Conservation (phyloP, 2,797 vertebrate species). For the Bovichtus diacanthus region DNA sequence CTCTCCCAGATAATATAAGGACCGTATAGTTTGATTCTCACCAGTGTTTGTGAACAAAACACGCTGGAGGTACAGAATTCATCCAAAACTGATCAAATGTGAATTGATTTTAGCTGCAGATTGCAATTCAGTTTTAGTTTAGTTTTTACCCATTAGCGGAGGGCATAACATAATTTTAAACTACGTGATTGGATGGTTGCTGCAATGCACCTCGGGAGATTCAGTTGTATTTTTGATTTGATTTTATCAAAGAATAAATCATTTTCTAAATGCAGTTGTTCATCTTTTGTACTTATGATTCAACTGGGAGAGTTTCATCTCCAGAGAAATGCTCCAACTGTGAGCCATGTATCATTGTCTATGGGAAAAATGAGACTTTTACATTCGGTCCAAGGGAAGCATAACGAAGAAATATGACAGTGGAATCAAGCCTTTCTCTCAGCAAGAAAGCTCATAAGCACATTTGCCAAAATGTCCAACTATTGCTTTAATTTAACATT, state of each 20-base stretch:
- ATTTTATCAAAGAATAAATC: background rate
- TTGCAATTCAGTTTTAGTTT: too few species aligned
- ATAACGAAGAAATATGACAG: background rate
- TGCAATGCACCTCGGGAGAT: background rate
- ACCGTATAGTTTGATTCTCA: too few species aligned
- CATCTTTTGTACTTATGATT: background rate
- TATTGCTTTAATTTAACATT: background rate
- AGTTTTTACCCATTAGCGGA: background rate
- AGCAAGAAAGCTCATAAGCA: background rate
- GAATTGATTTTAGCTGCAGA: too few species aligned
- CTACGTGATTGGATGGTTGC: background rate
- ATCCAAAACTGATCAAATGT: background rate
- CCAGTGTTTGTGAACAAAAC: too few species aligned
- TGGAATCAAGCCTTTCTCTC: background rate
- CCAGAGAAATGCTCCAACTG: background rate
- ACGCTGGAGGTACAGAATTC: too few species aligned
- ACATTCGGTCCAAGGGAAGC: background rate
- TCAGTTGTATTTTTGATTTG: background rate
- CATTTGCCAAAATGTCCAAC: conserved; percentile 1
- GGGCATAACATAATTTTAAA: background rate
- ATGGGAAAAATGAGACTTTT: background rate
- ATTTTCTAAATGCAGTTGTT: background rate
- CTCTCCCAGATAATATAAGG: too few species aligned
- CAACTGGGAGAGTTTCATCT: background rate
- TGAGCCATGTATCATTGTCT: background rate